These are phyloP conservation scores for Eulemur rubriventer DNA, from an alignment of 2,797 vertebrate genomes.

Conservation along the genomic window DNA sequence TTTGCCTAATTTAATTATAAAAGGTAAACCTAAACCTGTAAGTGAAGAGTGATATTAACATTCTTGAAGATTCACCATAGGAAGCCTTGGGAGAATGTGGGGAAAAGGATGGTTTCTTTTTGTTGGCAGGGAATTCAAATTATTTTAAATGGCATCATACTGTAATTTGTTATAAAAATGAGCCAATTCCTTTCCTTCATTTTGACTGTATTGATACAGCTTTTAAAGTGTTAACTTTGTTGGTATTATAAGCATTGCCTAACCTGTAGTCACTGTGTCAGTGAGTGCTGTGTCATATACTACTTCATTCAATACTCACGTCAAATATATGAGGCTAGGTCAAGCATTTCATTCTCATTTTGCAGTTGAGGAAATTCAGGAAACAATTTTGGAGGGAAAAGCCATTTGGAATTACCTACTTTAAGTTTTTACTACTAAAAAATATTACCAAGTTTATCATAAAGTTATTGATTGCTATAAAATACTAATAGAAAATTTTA, in stretches of 20 bases:
- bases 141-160: not conserved
- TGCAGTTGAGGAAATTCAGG: not conserved
- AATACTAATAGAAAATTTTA: not conserved
- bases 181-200: not conserved
- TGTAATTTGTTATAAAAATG: not conserved
- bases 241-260: not conserved
- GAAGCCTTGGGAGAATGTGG: not conserved
- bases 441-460: not conserved
- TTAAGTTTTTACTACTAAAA: not conserved
- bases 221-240: not conserved
- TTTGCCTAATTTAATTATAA: not conserved
- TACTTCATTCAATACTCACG: not conserved
- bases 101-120: not conserved
- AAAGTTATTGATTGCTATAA: not conserved
- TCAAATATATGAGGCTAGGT: not conserved
- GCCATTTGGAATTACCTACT: not conserved
- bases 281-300: not conserved
- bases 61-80: not conserved
- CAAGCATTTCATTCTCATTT: not conserved
- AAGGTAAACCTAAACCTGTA: not conserved
- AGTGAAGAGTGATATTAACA: not conserved
- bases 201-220: not conserved
- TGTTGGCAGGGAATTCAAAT: not conserved
- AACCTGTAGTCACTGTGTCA: not conserved
- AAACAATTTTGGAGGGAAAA: not conserved